These are phyloP conservation scores for Coptodon bakossiorum DNA, from an alignment of 2,113 vertebrate species.

Conservation along the genomic window DNA sequence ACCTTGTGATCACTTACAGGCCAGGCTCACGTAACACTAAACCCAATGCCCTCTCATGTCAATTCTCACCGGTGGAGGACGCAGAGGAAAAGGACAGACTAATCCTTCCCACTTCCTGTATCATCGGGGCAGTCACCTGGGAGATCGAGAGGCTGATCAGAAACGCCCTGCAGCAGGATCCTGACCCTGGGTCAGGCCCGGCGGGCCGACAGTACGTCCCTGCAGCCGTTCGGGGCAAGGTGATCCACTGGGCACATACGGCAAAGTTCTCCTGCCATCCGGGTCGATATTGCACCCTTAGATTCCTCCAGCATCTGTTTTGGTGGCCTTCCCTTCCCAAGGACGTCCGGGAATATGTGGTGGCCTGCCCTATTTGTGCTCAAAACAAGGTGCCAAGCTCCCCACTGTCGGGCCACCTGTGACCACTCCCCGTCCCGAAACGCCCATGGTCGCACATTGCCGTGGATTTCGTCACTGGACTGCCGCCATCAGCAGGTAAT, in stretches of 20 bases:
- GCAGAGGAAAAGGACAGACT: not conserved
- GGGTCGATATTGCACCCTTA: not conserved
- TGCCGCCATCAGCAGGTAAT: not conserved
- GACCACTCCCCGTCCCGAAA: fast-evolving
- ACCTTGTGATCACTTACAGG: not conserved
- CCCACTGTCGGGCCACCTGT: not conserved
- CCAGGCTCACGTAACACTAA: not conserved
- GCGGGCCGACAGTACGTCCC: too few relatives aligned
- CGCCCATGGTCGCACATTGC: not conserved
- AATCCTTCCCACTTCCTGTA: not conserved
- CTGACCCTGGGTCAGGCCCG: not conserved
- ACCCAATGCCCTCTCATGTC: not conserved
- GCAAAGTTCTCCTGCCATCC: not conserved
- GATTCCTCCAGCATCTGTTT: not conserved
- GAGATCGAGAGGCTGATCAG: not conserved
- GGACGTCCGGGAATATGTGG: not conserved
- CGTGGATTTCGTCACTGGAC: not conserved
- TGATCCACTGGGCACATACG: not conserved
- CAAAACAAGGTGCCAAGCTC: not conserved
- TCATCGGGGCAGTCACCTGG: not conserved
- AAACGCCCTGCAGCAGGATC: not conserved
- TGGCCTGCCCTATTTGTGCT: not conserved
- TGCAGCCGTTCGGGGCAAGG: not conserved
- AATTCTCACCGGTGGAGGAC: not conserved
- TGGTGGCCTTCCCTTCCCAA: not conserved